Percentiles rank a stretch among this genome's conserved stretches.
These are phyloP conservation scores for Fragum fragum DNA, from an alignment of 2,888 invertebrate genomes.

Conservation along the genomic window DNA sequence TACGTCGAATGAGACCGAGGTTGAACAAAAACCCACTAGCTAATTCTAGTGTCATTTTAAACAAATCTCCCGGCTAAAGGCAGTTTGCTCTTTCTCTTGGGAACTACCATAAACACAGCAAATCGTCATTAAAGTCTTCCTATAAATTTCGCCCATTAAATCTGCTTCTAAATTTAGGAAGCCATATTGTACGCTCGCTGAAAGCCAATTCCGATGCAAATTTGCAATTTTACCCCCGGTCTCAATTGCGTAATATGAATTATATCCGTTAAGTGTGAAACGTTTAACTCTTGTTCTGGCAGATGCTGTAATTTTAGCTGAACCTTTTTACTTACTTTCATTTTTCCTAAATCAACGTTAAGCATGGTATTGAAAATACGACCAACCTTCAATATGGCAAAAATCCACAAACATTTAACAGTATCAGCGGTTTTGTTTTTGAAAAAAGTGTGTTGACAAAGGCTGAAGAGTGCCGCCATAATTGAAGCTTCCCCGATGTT, in stretches of 20 bases:
- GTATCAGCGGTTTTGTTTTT: background rate
- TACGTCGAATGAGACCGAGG: background rate
- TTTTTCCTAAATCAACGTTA: no score
- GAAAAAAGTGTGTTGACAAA: background rate
- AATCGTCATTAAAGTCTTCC: constrained; percentile 17
- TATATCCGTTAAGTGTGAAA: background rate
- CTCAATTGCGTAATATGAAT: constrained; percentile 6
- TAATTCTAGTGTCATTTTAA: constrained; percentile 1
- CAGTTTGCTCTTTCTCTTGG: constrained; percentile 3
- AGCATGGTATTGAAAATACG: no score
- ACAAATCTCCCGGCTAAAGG: background rate
- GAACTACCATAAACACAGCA: background rate
- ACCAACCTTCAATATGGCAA: no score
- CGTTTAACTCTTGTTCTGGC: no score
- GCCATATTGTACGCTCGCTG: constrained; percentile 8
- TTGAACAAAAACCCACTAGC: background rate
- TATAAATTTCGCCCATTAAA: constrained; percentile 26
- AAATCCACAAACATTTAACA: background rate
- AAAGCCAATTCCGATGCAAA: constrained; percentile 27
- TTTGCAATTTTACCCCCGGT: constrained; percentile 11
- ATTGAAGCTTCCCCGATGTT: constrained; percentile 22
- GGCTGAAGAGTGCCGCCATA: constrained; percentile 7
- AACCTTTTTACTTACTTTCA: no score
- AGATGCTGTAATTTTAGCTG: no score
- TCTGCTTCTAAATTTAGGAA: constrained; percentile 24